A percentile compares a stretch with the other conserved stretches of the same genome.
Conservation (phyloP, 2,797 vertebrate genomes). For the Thunnus albacares region DNA sequence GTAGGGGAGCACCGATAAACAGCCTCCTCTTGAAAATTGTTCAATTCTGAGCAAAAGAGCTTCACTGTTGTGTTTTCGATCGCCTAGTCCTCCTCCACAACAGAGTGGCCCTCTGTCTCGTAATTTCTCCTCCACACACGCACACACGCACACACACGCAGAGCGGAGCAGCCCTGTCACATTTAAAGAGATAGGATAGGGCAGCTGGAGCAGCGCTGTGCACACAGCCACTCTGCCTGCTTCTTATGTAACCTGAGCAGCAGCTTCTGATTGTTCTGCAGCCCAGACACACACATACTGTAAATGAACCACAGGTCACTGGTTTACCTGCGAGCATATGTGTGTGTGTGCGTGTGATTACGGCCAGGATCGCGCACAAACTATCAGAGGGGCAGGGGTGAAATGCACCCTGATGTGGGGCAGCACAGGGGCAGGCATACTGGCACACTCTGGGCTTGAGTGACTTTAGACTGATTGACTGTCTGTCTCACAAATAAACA, state of each 20-base stretch:
- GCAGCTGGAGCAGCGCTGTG: constrained; percentile 56
- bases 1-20: neutral
- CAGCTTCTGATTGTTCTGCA: constrained; percentile 41
- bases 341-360: too few relatives aligned
- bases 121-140: constrained; percentile 62
- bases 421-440: too few relatives aligned
- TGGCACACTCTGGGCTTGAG: too few relatives aligned
- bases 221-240: constrained; percentile 46
- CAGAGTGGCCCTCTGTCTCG: constrained; percentile 70
- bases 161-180: constrained; percentile 59
- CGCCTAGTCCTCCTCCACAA: constrained; percentile 68
- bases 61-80: constrained; percentile 46
- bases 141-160: constrained; percentile 43
- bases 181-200: constrained; percentile 80
- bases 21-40: neutral
- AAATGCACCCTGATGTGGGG: too few relatives aligned
- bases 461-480: too few relatives aligned
- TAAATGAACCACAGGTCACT: neutral
- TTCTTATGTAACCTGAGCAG: constrained; percentile 75
- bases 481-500: too few relatives aligned
- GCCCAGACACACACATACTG: constrained; percentile 6
- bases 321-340: neutral
- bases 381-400: too few relatives aligned
- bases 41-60: neutral
- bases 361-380: too few relatives aligned